phyloP scores from a whole-genome alignment of 1,140 invertebrate genomes.

The Drosophila pandora region DNA sequence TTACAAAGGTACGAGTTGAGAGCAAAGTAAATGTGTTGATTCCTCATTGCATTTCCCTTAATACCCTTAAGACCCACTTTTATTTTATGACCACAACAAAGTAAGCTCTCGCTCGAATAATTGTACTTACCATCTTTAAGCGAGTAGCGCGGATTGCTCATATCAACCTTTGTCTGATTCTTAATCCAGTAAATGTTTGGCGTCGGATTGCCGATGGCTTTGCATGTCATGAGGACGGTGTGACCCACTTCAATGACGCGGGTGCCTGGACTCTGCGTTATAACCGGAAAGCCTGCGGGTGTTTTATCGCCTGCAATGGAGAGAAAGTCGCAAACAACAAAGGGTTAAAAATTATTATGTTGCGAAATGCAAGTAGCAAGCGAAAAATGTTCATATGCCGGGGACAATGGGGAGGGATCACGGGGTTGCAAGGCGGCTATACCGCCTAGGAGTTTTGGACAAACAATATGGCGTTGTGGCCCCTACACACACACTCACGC shows the following conservation, averaged over 20 bases:
- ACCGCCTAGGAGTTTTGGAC: slow-evolving; percentile 49
- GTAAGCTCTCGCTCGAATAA: neutral
- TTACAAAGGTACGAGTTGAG: neutral
- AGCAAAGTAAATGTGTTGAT: neutral
- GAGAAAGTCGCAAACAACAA: slow-evolving; percentile 43
- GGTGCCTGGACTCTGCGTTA: slow-evolving; percentile 90
- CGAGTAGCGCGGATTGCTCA: slow-evolving; percentile 93
- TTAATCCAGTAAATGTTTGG: slow-evolving; percentile 96
- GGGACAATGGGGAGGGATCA: slow-evolving; percentile 18
- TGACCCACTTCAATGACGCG: slow-evolving; percentile 98
- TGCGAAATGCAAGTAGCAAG: slow-evolving; percentile 40
- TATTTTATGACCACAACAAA: neutral
- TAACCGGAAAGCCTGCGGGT: slow-evolving; percentile 95
- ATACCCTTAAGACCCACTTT: neutral
- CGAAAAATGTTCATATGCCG: slow-evolving; percentile 32
- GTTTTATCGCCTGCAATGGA: slow-evolving; percentile 89
- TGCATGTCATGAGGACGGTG: slow-evolving; percentile 93
- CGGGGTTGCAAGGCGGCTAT: neutral
- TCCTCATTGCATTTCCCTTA: neutral
- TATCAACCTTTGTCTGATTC: slow-evolving; percentile 94
- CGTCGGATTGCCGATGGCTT: slow-evolving; percentile 92
- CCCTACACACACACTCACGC: slow-evolving; percentile 10
- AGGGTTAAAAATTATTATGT: slow-evolving; percentile 73
- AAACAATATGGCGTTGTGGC: slow-evolving; percentile 67
- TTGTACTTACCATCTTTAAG: slow-evolving; percentile 90